Evolutionary conservation across 2,113 vertebrate species (phyloP).

Genomic region (Myrmecophaga tridactyla): DNA sequence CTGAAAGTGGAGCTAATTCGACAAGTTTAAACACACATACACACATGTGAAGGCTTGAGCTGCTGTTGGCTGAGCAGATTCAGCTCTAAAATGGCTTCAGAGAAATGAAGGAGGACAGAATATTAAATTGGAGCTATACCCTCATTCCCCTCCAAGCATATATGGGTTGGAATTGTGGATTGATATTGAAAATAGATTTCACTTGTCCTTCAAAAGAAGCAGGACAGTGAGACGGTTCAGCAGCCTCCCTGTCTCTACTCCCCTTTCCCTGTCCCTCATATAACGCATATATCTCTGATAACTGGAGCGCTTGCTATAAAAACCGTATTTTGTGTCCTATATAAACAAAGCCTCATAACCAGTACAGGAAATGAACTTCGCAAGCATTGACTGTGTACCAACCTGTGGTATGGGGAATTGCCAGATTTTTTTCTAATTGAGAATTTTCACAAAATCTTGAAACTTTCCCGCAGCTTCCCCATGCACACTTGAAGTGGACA

Average conservation of each 20-base stretch:
- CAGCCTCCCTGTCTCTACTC: neutral
- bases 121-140: neutral
- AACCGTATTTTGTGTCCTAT: constrained; percentile 28
- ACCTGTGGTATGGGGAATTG: constrained; percentile 49
- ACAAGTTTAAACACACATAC: neutral
- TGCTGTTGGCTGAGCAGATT: neutral
- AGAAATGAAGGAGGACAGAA: neutral
- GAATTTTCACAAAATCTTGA: constrained; percentile 35
- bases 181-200: constrained; percentile 15
- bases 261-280: neutral
- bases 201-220: neutral
- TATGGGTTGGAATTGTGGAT: neutral
- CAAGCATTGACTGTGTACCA: constrained; percentile 31
- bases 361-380: constrained; percentile 54
- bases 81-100: neutral
- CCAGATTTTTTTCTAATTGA: constrained; percentile 50
- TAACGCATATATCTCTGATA: neutral
- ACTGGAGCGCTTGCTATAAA: constrained; percentile 14
- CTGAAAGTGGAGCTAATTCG: neutral
- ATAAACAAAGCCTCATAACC: constrained; percentile 57
- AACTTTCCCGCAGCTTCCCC: neutral
- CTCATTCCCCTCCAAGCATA: neutral
- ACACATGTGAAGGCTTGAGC: neutral
- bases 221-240: neutral
- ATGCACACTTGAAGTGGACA: neutral